Conservation (phyloP, 2,113 vertebrate species). For the Chionomys nivalis region DNA sequence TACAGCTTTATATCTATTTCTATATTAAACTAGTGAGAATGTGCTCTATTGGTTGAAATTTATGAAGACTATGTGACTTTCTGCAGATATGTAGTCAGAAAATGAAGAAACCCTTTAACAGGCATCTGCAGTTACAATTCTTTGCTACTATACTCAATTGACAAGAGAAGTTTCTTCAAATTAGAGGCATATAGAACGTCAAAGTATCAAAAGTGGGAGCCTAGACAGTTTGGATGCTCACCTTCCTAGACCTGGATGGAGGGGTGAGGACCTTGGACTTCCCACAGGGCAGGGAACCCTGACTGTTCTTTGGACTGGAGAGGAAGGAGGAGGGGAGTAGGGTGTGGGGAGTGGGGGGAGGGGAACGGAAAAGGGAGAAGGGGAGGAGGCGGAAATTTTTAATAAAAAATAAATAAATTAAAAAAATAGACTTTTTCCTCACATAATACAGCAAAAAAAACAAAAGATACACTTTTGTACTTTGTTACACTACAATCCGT, state of each 20-base stretch:
- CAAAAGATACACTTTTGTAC: not conserved
- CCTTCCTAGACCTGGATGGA: too few relatives aligned
- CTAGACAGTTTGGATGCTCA: too few relatives aligned
- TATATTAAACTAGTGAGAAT: constrained; percentile 21
- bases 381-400: too few relatives aligned
- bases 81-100: not conserved
- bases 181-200: not conserved
- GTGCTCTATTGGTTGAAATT: constrained; percentile 21
- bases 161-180: constrained; percentile 45
- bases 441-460: too few relatives aligned
- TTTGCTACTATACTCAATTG: constrained; percentile 29
- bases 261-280: too few relatives aligned
- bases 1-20: not conserved
- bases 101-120: constrained; percentile 33
- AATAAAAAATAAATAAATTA: too few relatives aligned
- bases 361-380: too few relatives aligned
- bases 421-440: too few relatives aligned
- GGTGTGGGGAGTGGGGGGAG: too few relatives aligned
- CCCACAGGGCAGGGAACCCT: too few relatives aligned
- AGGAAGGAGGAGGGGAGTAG: too few relatives aligned
- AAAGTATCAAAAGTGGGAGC: not conserved
- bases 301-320: too few relatives aligned
- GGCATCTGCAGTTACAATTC: constrained; percentile 1
- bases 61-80: constrained; percentile 24
- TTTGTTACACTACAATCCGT: constrained; percentile 32